Evolutionary conservation across 2,888 invertebrate species (phyloP).

Genomic region (Metallyticus violacea): DNA sequence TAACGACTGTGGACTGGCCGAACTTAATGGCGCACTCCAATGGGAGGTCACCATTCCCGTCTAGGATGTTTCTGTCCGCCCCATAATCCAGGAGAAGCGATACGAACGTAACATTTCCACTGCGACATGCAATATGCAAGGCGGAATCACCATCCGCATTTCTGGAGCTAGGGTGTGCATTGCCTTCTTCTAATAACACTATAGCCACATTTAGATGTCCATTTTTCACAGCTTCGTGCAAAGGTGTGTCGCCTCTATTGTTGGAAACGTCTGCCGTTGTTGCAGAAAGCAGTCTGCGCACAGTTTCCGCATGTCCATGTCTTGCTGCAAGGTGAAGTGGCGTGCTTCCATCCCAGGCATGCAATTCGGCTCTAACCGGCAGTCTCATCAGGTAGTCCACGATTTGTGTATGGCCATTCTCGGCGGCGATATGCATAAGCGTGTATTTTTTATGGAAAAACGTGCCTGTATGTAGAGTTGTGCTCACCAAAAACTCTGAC

Average conservation of each 20-base stretch:
- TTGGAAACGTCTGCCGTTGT: not conserved
- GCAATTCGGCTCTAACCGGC: not conserved
- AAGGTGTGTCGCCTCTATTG: not conserved
- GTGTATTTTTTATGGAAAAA: not conserved
- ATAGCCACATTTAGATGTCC: not conserved
- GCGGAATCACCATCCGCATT: not conserved
- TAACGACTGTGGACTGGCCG: not conserved
- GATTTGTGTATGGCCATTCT: not conserved
- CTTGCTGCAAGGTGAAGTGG: not conserved
- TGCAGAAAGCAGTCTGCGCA: not conserved
- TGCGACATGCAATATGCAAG: not conserved
- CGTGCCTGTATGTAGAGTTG: not conserved
- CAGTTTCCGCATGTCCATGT: not conserved
- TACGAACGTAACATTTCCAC: not conserved
- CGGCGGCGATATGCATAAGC: not conserved
- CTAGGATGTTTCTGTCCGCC: not conserved
- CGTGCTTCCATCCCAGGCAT: not conserved
- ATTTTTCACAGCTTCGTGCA: not conserved
- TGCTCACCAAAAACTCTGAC: not conserved
- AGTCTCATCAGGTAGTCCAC: not conserved
- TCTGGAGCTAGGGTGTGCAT: not conserved
- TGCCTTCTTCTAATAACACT: not conserved
- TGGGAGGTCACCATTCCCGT: not conserved
- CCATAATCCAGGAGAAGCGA: not conserved
- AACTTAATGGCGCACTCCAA: not conserved